phyloP scores from a whole-genome alignment of 2,113 vertebrate species.

The Tachysurus fulvidraco region DNA sequence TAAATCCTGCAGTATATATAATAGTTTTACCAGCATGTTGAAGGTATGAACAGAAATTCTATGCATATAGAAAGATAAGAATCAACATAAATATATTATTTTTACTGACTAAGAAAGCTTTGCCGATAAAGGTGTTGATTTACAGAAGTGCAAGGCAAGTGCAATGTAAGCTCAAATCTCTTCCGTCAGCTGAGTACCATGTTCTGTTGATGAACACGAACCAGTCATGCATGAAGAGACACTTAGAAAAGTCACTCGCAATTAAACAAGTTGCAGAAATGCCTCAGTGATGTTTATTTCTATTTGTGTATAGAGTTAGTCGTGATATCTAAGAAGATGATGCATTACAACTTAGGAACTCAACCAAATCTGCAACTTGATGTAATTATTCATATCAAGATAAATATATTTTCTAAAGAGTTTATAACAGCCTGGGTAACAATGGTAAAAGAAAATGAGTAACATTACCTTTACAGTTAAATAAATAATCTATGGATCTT shows the following conservation, averaged over 20 bases:
- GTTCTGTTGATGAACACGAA: neutral
- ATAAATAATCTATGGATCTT: neutral
- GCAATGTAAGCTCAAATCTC: neutral
- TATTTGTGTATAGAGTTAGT: neutral
- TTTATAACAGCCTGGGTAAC: neutral
- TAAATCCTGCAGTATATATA: neutral
- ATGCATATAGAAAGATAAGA: too few species aligned
- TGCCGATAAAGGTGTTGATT: neutral
- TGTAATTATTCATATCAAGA: neutral
- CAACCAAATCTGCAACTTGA: neutral
- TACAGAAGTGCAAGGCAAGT: neutral
- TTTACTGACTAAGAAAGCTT: neutral
- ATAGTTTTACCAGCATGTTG: neutral
- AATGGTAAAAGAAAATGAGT: neutral
- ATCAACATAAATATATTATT: neutral
- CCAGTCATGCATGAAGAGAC: neutral
- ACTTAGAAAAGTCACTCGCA: neutral
- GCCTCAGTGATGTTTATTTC: neutral
- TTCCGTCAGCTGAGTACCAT: neutral
- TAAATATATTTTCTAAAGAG: neutral
- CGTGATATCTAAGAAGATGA: neutral
- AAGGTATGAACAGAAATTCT: neutral
- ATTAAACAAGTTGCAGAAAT: neutral
- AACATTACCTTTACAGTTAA: neutral
- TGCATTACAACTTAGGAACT: neutral